Conservation (phyloP, 2,888 invertebrate genomes). For the Dendrolimus houi region DNA sequence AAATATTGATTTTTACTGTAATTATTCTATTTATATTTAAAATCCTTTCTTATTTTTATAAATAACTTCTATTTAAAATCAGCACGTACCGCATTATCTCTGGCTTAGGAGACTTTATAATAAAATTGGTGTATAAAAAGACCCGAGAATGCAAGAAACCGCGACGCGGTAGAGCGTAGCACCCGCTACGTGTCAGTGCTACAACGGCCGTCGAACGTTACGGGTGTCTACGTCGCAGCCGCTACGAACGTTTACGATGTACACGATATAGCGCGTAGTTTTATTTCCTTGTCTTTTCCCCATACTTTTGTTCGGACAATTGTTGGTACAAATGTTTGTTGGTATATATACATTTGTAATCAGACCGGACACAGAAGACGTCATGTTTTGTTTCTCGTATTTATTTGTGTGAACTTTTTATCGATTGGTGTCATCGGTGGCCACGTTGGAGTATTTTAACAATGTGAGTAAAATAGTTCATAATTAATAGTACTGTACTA, state of each 20-base stretch:
- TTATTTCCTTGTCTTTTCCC: slow-evolving; percentile 1
- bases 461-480: not conserved
- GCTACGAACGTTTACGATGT: slow-evolving; percentile 3
- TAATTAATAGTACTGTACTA: no score
- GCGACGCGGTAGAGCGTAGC: not conserved
- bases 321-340: slow-evolving; percentile 3
- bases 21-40: no score
- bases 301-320: not conserved
- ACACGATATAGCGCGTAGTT: slow-evolving; percentile 1
- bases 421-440: not conserved
- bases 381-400: not conserved
- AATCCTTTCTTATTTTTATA: no score
- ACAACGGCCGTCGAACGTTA: slow-evolving; percentile 34
- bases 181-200: slow-evolving; percentile 30
- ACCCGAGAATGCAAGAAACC: slow-evolving; percentile 7
- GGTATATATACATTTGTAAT: not conserved
- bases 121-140: slow-evolving; percentile 12
- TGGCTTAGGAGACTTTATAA: no score
- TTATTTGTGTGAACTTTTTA: not conserved
- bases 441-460: not conserved
- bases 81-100: no score
- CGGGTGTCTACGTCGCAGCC: slow-evolving; percentile 35
- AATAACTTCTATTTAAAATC: no score
- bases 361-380: not conserved
- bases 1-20: no score